These are phyloP conservation scores for Saiga tatarica DNA, from an alignment of 2,113 vertebrate species.

Conservation along the genomic window DNA sequence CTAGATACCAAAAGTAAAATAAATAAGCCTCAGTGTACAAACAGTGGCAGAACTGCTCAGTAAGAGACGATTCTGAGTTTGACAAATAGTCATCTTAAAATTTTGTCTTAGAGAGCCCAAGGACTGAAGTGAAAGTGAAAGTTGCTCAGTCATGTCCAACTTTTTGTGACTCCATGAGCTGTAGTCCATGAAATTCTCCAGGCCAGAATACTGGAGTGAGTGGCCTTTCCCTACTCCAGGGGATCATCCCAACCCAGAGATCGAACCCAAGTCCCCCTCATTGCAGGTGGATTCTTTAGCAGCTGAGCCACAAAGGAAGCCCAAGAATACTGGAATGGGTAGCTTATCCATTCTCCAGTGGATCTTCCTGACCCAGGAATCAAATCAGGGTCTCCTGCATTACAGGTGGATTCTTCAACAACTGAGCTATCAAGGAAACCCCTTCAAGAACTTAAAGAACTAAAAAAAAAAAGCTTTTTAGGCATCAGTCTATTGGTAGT, in stretches of 20 bases:
- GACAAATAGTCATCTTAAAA: background rate
- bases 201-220: background rate
- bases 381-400: background rate
- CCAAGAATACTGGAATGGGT: background rate
- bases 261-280: background rate
- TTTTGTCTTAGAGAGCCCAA: background rate
- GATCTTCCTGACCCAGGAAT: background rate
- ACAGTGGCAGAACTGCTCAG: background rate
- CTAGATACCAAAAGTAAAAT: background rate
- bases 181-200: background rate
- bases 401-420: too few relatives aligned
- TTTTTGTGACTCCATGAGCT: background rate
- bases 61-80: background rate
- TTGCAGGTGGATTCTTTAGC: background rate
- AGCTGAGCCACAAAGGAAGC: background rate
- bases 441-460: background rate
- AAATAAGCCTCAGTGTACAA: background rate
- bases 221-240: background rate
- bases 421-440: too few relatives aligned
- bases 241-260: background rate
- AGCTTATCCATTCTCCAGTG: background rate
- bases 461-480: background rate
- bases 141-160: background rate
- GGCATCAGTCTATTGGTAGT: background rate
- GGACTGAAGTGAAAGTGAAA: background rate